Conservation (phyloP, 1,140 invertebrate species). For the Coelopa frigida region DNA sequence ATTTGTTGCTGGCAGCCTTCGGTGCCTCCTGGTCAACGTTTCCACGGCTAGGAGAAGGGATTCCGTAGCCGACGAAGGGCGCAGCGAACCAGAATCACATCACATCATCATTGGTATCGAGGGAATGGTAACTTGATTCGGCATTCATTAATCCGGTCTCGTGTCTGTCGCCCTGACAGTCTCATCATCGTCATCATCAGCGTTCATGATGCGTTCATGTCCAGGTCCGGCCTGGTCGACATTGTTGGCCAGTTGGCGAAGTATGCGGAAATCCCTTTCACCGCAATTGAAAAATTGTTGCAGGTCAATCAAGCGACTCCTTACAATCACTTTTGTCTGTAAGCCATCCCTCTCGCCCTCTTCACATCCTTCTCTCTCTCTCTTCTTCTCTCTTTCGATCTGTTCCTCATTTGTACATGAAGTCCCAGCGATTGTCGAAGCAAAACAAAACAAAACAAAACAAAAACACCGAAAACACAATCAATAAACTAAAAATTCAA, state of each 20-base stretch:
- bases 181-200: conserved; percentile 18
- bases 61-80: too few species aligned
- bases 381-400: not conserved
- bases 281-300: conserved; percentile 9
- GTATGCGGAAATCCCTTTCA: conserved; percentile 6
- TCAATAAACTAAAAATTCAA: conserved; percentile 30
- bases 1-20: too few species aligned
- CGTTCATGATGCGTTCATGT: conserved; percentile 9
- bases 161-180: not conserved
- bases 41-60: too few species aligned
- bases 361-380: not conserved
- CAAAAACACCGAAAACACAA: conserved; percentile 1
- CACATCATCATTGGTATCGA: too few species aligned
- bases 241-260: not conserved
- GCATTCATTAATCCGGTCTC: not conserved
- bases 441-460: not conserved
- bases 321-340: conserved; percentile 3
- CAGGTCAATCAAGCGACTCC: conserved; percentile 6
- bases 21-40: too few species aligned
- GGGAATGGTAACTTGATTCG: too few species aligned
- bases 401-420: not conserved
- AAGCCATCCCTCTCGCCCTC: not conserved
- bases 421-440: not conserved
- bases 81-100: too few species aligned
- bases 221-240: not conserved